These are phyloP conservation scores for Muntiacus muntjak DNA, from an alignment of 2,113 vertebrate genomes.

Conservation along the genomic window DNA sequence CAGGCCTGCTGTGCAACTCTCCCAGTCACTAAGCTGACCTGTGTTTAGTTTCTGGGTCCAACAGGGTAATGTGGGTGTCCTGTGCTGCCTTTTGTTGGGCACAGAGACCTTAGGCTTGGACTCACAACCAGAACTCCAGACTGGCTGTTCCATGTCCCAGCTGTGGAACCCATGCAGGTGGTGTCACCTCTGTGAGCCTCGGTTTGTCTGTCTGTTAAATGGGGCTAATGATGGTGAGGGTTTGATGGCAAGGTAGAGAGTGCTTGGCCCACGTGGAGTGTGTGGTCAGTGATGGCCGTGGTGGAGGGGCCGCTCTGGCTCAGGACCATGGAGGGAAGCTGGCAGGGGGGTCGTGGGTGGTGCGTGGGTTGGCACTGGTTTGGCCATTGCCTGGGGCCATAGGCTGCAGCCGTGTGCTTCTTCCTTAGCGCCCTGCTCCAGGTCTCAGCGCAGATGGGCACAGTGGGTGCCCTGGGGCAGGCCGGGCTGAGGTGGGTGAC, in stretches of 20 bases:
- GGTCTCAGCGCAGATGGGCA: conserved; percentile 85
- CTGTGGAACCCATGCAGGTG: neutral
- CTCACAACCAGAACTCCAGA: accelerated
- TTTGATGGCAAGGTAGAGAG: accelerated
- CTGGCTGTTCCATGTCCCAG: neutral
- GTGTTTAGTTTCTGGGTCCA: neutral
- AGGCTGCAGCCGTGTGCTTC: neutral
- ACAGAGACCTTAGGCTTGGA: neutral
- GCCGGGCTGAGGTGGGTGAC: conserved; percentile 86
- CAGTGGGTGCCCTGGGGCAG: conserved; percentile 80
- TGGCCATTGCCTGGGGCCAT: accelerated
- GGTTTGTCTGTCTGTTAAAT: neutral
- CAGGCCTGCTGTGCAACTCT: accelerated
- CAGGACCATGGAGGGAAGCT: neutral
- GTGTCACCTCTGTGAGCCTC: neutral
- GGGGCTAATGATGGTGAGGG: neutral
- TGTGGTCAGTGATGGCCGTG: accelerated
- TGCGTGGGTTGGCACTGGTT: accelerated
- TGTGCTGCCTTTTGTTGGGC: neutral
- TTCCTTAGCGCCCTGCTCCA: conserved; percentile 82
- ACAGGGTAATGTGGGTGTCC: accelerated
- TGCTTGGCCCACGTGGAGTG: accelerated
- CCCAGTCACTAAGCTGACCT: neutral
- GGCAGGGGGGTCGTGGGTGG: accelerated
- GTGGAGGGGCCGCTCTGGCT: accelerated